Conservation (phyloP, 2,888 invertebrate genomes). For the Trichopoda pennipes region DNA sequence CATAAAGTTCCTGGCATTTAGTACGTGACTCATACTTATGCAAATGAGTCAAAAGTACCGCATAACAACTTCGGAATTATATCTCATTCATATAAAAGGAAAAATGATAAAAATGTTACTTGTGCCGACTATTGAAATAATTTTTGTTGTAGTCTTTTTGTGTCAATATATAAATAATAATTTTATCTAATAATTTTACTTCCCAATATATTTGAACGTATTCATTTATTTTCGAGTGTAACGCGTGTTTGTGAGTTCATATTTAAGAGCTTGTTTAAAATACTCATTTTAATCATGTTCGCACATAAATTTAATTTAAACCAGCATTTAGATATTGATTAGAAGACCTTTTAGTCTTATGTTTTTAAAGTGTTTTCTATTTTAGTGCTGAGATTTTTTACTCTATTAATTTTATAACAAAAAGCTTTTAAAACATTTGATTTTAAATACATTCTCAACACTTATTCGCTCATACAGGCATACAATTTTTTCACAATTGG, state of each 20-base stretch:
- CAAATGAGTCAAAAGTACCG: no score
- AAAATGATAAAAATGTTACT: no score
- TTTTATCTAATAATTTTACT: no score
- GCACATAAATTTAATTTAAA: slow-evolving; percentile 44
- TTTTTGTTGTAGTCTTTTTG: no score
- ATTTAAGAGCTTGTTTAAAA: slow-evolving; percentile 17
- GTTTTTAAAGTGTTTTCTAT: slow-evolving; percentile 37
- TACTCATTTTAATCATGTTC: slow-evolving; percentile 21
- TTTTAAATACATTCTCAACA: neutral
- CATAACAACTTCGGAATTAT: no score
- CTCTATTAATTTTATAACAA: slow-evolving; percentile 52
- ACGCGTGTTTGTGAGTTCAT: slow-evolving; percentile 1
- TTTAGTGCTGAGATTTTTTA: slow-evolving; percentile 6
- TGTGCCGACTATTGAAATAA: no score
- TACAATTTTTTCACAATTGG: neutral
- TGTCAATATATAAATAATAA: no score
- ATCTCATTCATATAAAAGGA: no score
- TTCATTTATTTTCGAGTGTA: neutral
- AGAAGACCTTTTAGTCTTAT: slow-evolving; percentile 59
- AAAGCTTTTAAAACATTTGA: slow-evolving; percentile 51
- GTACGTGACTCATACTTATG: no score
- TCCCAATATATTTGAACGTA: neutral
- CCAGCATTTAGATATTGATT: slow-evolving; percentile 63
- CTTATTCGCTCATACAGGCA: neutral
- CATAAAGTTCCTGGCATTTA: no score